Evolutionary conservation across 1,140 invertebrate genomes (phyloP), one percentile per base, ranked within the genome.

Genomic region (Calephelis virginiensis): DNA sequence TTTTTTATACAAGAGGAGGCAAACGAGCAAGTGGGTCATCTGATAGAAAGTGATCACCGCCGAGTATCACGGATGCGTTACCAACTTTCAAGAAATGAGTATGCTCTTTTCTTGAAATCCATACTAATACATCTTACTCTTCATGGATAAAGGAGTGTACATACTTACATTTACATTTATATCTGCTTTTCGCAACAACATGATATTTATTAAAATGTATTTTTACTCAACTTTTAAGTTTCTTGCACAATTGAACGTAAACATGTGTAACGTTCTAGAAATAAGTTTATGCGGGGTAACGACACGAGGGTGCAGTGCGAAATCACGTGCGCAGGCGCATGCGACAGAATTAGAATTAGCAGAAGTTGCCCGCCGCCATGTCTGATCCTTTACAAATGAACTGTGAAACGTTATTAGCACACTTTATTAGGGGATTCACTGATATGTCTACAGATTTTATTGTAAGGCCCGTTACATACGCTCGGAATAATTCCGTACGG

Each of bases 311-410:
- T 61, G 65, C 59, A 56, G 56, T 43, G 60, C 60, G 64, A 72
- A 59, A 61, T 77, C 60, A 72, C 73, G 70, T 70, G 73, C 74
- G 65, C 67, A 43, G 63, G 63, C 38, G 64, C 47, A 59, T 63
- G 40, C 50, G 66, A 68, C 70, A 11, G 63, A 75, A 72, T 69
- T 74, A 74, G 69, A 74, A 64, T 64, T 61, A 66, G 61, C 56
- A n/a, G 56, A 59, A 59, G n/a, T 59, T 59, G 11, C 50, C 37
- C 50, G 50, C 50, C 50, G 50, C 50, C 56, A 38, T 11, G 56
- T 59, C 56, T 59, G 56, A 38, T 59, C 56, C 56, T 56, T 59
- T 59, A 11, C 56, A 38, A 38, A 59, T 59, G 10, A 59, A 37
- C 56, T 59, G 56, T 38, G 56, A 59, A 59, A 59, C 38, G 37